Conservation (phyloP, 1,140 invertebrate species). For the Luehdorfia chinensis region DNA sequence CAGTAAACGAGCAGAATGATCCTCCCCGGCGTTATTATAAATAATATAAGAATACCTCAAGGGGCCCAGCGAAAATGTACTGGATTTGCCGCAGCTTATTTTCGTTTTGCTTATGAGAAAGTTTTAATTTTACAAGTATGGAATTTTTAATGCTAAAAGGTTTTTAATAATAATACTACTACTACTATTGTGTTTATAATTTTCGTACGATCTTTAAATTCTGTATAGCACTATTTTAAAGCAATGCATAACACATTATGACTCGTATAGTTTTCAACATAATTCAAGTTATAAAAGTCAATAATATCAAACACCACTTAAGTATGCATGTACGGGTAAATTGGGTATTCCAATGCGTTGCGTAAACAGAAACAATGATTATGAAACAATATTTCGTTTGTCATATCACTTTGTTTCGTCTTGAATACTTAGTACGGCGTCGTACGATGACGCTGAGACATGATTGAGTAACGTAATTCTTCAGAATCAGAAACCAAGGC, state of each 20-base stretch:
- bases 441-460: constrained; percentile 25
- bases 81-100: constrained; percentile 55
- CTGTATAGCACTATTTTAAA: too few relatives aligned
- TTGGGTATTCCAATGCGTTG: constrained; percentile 24
- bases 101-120: constrained; percentile 43
- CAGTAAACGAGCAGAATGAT: constrained; percentile 70
- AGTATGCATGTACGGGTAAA: too few relatives aligned
- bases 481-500: constrained; percentile 36
- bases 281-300: too few relatives aligned
- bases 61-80: constrained; percentile 59
- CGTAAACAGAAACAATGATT: constrained; percentile 25
- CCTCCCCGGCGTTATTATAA: constrained; percentile 72
- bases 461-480: constrained; percentile 49
- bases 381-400: constrained; percentile 45
- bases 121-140: constrained; percentile 21
- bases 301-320: too few relatives aligned
- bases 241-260: too few relatives aligned
- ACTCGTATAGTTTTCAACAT: too few relatives aligned
- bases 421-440: not conserved
- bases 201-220: too few relatives aligned
- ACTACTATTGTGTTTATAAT: not conserved
- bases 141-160: not conserved
- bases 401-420: constrained; percentile 21
- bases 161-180: not conserved
- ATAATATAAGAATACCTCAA: constrained; percentile 66